Evolutionary conservation across 1,140 invertebrate species (phyloP), one percentile per base, ranked within the genome.

Genomic region (Temnothorax curvispinosus): DNA sequence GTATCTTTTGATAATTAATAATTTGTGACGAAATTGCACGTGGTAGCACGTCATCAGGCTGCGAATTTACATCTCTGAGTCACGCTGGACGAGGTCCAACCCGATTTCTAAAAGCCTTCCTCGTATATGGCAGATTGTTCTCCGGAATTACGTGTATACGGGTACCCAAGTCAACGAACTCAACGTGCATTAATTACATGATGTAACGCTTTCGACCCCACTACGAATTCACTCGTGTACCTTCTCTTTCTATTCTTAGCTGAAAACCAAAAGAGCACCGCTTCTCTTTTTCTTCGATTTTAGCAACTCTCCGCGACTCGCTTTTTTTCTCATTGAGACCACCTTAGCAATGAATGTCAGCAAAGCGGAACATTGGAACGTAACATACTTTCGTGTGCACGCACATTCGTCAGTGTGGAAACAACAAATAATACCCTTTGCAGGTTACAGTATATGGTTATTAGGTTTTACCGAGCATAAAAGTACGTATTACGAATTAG

Each of bases 111-210:
- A 64, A 54, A 77, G 58, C 15, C 18, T 78, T 64, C 41, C 5
- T 62, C 58, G 9, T 47, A 35, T 8, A 35, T 8, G 41, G 38
- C 56, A 60, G 74, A 89, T 89, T 75, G 71, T 67, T 87, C 71
- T 47, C 47, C 56, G 86, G 88, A 90, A 87, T 90, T 87, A 89
- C 88, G 56, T 72, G 87, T 71, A 89, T 56, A 58, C 75, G 50
- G 54, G 54, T 60, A 87, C 50, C 72, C 86, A 89, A 27, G 90
- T 91, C 89, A 88, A 89, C 56, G 91, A 91, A 91, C 92, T 50
- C 82, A 32, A 21, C 67, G 64, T 85, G 88, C 88, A 92, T 93
- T 93, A 93, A 93, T 93, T 93, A 92, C 86, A 82, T 91, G 90
- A 93, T 82, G 92, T 89, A 92, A 90, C 75, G 27, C 41, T 62